Conservation (phyloP, 2,113 vertebrate species). For the Enhydra lutris region DNA sequence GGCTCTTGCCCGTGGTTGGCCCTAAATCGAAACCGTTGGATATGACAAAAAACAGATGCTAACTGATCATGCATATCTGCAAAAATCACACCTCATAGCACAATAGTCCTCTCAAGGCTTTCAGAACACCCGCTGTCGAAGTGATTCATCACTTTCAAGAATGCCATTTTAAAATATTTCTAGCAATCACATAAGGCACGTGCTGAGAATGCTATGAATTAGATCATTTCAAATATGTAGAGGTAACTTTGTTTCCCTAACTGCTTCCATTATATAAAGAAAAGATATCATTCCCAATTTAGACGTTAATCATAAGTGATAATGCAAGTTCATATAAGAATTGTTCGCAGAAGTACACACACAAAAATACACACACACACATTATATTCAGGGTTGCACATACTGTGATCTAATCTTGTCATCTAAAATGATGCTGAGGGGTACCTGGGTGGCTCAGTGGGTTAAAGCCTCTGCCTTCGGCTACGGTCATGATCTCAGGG, state of each 20-base stretch:
- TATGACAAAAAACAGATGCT: neutral
- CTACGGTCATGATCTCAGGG: too few species aligned
- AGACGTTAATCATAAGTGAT: conserved; percentile 16
- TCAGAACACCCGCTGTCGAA: neutral
- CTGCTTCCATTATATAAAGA: neutral
- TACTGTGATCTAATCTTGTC: neutral
- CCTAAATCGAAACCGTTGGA: neutral
- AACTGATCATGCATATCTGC: neutral
- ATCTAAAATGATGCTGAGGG: neutral
- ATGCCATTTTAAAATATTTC: neutral
- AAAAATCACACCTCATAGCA: conserved; percentile 18
- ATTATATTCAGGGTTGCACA: neutral
- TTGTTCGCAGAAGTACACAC: neutral
- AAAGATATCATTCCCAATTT: neutral
- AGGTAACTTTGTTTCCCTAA: neutral
- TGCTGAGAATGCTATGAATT: neutral
- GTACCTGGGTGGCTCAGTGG: too few species aligned
- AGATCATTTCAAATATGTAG: neutral
- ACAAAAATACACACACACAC: too few species aligned
- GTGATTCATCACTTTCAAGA: conserved; percentile 21
- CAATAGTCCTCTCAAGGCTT: neutral
- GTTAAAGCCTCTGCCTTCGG: too few species aligned
- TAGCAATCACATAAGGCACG: neutral
- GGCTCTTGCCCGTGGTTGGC: neutral
- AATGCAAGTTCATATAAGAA: neutral